A percentile compares a stretch with the other conserved stretches of the same genome.
Conservation (phyloP, 1,140 invertebrate species). For the Drosophila nigrodunni region DNA sequence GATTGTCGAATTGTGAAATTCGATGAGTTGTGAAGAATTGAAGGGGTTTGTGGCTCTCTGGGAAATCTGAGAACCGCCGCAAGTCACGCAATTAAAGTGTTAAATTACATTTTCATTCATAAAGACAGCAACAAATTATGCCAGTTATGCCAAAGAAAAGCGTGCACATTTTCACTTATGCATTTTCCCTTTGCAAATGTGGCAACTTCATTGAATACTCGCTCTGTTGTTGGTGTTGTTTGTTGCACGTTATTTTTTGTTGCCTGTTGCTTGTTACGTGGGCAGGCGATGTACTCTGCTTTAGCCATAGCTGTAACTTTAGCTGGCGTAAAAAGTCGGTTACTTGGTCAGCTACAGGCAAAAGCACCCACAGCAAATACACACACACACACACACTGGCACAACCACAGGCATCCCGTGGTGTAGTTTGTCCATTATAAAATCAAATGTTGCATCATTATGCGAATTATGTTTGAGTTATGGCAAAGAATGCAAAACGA, state of each 20-base stretch:
- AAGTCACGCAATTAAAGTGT: slow-evolving; percentile 77
- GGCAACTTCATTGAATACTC: slow-evolving; percentile 52
- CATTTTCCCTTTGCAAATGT: slow-evolving; percentile 61
- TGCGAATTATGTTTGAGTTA: slow-evolving; percentile 10
- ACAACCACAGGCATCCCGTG: slow-evolving; percentile 36
- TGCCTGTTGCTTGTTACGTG: slow-evolving; percentile 30
- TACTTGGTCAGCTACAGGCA: slow-evolving; percentile 70
- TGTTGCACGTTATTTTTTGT: background rate
- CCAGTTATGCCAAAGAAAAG: slow-evolving; percentile 57
- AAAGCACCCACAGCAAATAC: slow-evolving; percentile 29
- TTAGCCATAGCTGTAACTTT: slow-evolving; percentile 55
- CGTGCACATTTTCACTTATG: slow-evolving; percentile 71
- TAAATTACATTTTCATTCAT: slow-evolving; percentile 78
- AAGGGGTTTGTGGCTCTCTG: background rate
- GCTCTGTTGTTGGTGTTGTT: background rate
- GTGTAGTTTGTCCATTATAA: slow-evolving; percentile 40
- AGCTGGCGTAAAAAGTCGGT: slow-evolving; percentile 72
- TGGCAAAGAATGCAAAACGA: slow-evolving; percentile 5
- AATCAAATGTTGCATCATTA: slow-evolving; percentile 39
- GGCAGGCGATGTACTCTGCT: slow-evolving; percentile 6
- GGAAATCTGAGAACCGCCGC: slow-evolving; percentile 67
- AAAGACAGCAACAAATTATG: slow-evolving; percentile 50
- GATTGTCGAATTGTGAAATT: slow-evolving; percentile 55
- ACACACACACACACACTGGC: background rate
- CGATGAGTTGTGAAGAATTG: slow-evolving; percentile 4